Conservation (phyloP, 30 jellyfish, hydroid and myxozoan species). For the Chrysaora quinquecirrha region DNA sequence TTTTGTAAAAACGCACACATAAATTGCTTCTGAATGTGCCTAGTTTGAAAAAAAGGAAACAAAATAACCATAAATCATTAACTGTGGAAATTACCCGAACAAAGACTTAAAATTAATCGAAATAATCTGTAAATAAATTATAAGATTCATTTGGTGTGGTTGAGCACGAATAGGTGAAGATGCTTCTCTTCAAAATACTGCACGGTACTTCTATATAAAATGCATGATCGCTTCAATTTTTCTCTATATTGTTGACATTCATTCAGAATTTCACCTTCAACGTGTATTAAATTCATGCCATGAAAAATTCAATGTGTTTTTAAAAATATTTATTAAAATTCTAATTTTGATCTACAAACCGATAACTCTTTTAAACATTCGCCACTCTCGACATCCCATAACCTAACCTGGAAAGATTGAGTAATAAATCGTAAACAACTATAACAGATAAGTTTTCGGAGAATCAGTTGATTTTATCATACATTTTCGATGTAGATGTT, state of each 20-base stretch:
- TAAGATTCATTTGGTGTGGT: slow-evolving; percentile 4
- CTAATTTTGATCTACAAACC: slow-evolving; percentile 28
- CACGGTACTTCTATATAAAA: neutral
- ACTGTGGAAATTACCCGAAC: neutral
- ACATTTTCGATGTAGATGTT: no score
- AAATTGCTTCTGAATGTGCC: slow-evolving; percentile 62
- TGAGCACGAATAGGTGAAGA: slow-evolving; percentile 12
- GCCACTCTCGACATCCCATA: slow-evolving; percentile 61
- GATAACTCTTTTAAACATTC: slow-evolving; percentile 25
- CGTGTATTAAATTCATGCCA: neutral
- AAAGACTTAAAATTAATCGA: neutral
- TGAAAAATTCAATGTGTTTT: neutral
- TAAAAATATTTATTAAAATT: neutral
- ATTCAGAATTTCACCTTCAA: neutral
- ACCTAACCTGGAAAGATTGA: slow-evolving; percentile 41
- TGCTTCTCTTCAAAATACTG: neutral
- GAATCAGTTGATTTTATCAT: no score
- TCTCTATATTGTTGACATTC: neutral
- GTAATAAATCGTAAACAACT: no score
- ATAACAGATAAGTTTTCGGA: no score
- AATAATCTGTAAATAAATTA: neutral
- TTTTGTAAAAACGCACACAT: slow-evolving; percentile 23
- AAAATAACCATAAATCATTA: no score
- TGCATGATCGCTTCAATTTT: neutral
- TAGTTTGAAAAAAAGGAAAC: neutral